Evolutionary conservation across 1,140 invertebrate species (phyloP).

Genomic region (Caenorhabditis tropicalis): DNA sequence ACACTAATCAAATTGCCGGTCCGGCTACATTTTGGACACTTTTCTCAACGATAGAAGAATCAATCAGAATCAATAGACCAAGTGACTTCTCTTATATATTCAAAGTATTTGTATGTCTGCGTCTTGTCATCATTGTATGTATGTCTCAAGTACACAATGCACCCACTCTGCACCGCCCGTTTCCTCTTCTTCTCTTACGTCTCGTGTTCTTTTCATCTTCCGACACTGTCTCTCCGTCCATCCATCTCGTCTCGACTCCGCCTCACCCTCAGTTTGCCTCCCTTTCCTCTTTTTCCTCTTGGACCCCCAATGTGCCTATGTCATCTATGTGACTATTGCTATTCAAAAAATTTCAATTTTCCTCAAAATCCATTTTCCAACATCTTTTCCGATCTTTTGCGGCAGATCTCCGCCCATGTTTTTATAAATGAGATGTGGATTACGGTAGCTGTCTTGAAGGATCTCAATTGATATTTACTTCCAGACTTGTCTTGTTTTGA

Average conservation of each 20-base stretch:
- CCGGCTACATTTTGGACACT: neutral
- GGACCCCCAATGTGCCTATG: constrained; percentile 29
- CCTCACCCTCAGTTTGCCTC: constrained; percentile 40
- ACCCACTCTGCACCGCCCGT: neutral
- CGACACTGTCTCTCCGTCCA: constrained; percentile 17
- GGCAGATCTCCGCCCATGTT: neutral
- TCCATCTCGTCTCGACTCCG: constrained; percentile 42
- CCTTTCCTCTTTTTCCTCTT: constrained; percentile 29
- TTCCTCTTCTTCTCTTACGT: neutral
- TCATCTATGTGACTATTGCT: constrained; percentile 39
- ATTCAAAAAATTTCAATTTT: constrained; percentile 30
- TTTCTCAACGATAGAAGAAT: constrained; percentile 5
- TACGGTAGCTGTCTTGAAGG: neutral
- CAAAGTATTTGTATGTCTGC: constrained; percentile 4
- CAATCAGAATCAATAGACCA: constrained; percentile 27
- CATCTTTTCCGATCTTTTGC: too few species aligned
- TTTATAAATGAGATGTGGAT: neutral
- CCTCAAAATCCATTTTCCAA: neutral
- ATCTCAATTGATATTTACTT: neutral
- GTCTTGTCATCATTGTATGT: constrained; percentile 40
- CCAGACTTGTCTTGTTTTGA: neutral
- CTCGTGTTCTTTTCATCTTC: constrained; percentile 23
- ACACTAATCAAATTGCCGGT: constrained; percentile 4
- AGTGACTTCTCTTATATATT: constrained; percentile 1
- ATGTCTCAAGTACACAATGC: constrained; percentile 19